Percentiles rank a stretch among this genome's conserved stretches.
Evolutionary conservation across 2,888 invertebrate genomes (phyloP).

Genomic region (Polietes domitor): DNA sequence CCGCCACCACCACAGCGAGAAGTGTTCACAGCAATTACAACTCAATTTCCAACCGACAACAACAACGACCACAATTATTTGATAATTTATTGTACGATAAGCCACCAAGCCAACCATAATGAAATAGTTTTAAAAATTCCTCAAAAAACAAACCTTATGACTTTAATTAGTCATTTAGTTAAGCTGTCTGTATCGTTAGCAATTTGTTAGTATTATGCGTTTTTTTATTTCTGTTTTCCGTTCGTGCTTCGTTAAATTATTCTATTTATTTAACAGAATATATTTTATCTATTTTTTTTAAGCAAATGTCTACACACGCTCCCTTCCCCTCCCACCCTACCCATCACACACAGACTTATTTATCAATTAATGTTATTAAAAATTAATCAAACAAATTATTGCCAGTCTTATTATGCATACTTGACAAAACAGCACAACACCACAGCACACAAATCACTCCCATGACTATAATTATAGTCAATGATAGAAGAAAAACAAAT

Average conservation of each 20-base stretch:
- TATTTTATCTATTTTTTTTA: constrained; percentile 26
- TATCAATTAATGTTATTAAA: constrained; percentile 74
- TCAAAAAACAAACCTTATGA: constrained; percentile 44
- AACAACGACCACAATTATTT: constrained; percentile 16
- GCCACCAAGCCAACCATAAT: background rate
- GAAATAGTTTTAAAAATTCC: constrained; percentile 4
- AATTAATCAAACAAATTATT: constrained; percentile 71
- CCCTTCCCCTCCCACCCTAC: background rate
- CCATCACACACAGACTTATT: constrained; percentile 73
- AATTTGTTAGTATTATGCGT: background rate
- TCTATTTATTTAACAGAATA: background rate
- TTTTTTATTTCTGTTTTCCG: constrained; percentile 13
- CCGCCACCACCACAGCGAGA: background rate
- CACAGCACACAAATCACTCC: constrained; percentile 65
- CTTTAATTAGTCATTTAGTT: constrained; percentile 61
- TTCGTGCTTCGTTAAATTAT: background rate
- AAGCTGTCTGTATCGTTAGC: background rate
- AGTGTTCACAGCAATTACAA: constrained; percentile 18
- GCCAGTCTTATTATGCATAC: background rate
- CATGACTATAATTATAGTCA: constrained; percentile 64
- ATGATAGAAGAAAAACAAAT: constrained; percentile 3
- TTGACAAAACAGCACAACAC: constrained; percentile 44
- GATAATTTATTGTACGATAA: constrained; percentile 26
- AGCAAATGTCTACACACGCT: constrained; percentile 26
- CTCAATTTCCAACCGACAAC: constrained; percentile 6